These are phyloP conservation scores for Laothoe populi DNA, from an alignment of 2,888 invertebrate species.

Conservation along the genomic window DNA sequence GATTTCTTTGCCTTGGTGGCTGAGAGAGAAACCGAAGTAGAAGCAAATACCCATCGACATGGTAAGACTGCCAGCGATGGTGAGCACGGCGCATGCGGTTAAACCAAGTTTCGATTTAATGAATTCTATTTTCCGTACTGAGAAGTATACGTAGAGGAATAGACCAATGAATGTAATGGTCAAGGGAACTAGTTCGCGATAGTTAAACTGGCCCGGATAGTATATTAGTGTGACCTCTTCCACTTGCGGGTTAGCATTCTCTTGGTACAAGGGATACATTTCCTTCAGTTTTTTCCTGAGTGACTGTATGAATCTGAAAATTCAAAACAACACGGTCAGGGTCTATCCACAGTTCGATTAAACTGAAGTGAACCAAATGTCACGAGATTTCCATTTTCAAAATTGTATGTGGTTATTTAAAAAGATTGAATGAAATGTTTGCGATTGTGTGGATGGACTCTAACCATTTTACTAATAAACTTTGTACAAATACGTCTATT, in stretches of 20 bases:
- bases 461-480: no score
- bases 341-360: no score
- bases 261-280: slow-evolving; percentile 90
- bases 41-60: slow-evolving; percentile 97
- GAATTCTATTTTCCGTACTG: slow-evolving; percentile 97
- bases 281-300: slow-evolving; percentile 88
- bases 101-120: slow-evolving; percentile 94
- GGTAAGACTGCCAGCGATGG: slow-evolving; percentile 93
- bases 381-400: no score
- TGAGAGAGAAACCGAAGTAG: slow-evolving; percentile 93
- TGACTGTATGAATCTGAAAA: slow-evolving; percentile 90
- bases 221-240: slow-evolving; percentile 87
- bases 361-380: no score
- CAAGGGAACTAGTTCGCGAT: slow-evolving; percentile 93
- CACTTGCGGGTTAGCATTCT: slow-evolving; percentile 64
- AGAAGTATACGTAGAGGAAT: slow-evolving; percentile 97
- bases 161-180: slow-evolving; percentile 93
- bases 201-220: slow-evolving; percentile 95
- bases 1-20: slow-evolving; percentile 93
- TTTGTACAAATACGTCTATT: no score
- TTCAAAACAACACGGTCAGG: slow-evolving; percentile 15
- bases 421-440: no score
- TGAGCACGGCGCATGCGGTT: slow-evolving; percentile 95
- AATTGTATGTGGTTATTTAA: no score
- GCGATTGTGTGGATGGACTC: no score